Conservation (phyloP, 2,888 invertebrate species). For the Leptopilina syphax region DNA sequence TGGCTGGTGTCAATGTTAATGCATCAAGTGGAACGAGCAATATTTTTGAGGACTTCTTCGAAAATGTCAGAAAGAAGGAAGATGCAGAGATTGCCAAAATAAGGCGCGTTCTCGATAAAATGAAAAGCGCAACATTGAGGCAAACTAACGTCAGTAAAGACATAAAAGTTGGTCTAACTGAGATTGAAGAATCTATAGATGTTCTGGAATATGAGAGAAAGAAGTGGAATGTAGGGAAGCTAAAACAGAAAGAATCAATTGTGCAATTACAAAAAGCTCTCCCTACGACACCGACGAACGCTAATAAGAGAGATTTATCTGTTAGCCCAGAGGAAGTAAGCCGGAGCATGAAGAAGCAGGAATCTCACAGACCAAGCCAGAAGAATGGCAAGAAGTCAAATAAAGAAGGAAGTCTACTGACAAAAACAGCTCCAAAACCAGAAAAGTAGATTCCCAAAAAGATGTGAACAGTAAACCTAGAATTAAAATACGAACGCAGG, state of each 20-base stretch:
- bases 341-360: too few relatives aligned
- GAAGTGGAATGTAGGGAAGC: not conserved
- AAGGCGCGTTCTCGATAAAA: not conserved
- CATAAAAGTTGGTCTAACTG: not conserved
- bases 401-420: too few relatives aligned
- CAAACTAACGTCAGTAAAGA: not conserved
- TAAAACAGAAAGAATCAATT: conserved; percentile 21
- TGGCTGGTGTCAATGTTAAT: too few relatives aligned
- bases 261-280: too few relatives aligned
- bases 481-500: too few relatives aligned
- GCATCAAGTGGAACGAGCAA: not conserved
- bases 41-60: not conserved
- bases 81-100: not conserved
- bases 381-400: not conserved
- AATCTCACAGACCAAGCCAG: not conserved
- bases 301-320: not conserved
- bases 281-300: too few relatives aligned
- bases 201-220: not conserved
- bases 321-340: not conserved
- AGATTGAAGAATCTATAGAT: not conserved
- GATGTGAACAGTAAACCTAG: too few relatives aligned
- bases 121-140: not conserved
- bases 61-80: not conserved
- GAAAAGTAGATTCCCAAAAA: too few relatives aligned
- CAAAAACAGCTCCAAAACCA: too few relatives aligned